Evolutionary conservation across 2,888 invertebrate species (phyloP).

Genomic region (Platycheirus albimanus): DNA sequence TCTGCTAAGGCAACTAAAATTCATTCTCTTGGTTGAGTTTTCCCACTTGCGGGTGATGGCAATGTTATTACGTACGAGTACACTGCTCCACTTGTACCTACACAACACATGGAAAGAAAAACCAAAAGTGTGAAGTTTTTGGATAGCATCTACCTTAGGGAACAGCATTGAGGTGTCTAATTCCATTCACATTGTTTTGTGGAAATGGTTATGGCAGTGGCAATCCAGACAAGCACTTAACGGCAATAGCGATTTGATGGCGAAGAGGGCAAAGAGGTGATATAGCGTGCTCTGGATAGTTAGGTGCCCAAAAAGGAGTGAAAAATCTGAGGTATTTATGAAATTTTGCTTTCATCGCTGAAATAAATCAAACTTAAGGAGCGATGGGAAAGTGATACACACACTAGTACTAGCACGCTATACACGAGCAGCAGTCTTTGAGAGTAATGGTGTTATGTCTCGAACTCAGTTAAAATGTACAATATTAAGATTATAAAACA

Average conservation of each 20-base stretch:
- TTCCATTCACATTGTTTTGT: conserved; percentile 5
- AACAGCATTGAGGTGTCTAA: conserved; percentile 6
- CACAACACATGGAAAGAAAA: too few species aligned
- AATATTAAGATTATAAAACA: conserved; percentile 2
- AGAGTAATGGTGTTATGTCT: not conserved
- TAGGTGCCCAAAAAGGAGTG: not conserved
- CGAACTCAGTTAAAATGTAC: not conserved
- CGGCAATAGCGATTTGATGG: conserved; percentile 40
- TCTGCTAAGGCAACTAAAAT: conserved; percentile 15
- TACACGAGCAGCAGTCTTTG: too few species aligned
- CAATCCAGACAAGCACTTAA: conserved; percentile 27
- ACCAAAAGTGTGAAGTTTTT: conserved; percentile 42
- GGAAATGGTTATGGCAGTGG: conserved; percentile 42
- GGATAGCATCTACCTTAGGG: not conserved
- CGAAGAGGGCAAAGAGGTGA: too few species aligned
- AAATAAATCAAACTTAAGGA: conserved; percentile 35
- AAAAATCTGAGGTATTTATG: not conserved
- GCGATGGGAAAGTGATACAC: not conserved
- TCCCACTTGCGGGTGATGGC: conserved; percentile 4
- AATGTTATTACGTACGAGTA: not conserved
- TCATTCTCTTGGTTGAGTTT: conserved; percentile 19
- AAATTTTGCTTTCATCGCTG: not conserved
- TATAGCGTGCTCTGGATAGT: not conserved
- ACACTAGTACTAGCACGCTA: not conserved
- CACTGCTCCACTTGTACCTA: too few species aligned